These are phyloP conservation scores for Passer domesticus DNA, from an alignment of 2,113 vertebrate genomes.

Conservation along the genomic window DNA sequence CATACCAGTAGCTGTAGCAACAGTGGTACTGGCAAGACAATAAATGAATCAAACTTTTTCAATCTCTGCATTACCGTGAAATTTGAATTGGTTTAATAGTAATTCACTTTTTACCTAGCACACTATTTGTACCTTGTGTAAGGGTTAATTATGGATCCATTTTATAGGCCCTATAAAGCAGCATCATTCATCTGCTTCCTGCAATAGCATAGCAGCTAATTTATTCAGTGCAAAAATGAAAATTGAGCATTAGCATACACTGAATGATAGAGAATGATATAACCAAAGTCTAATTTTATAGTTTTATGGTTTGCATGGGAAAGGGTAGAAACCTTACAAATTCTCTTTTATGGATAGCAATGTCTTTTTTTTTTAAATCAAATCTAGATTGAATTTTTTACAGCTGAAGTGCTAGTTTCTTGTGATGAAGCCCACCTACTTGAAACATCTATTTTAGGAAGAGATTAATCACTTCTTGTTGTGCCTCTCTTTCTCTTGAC, in stretches of 20 bases:
- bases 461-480: constrained; percentile 16
- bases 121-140: background rate
- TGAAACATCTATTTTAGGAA: constrained; percentile 6
- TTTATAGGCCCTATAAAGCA: background rate
- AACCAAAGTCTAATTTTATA: background rate
- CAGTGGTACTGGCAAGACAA: background rate
- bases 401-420: background rate
- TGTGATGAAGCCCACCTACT: constrained; percentile 37
- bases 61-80: background rate
- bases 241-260: background rate
- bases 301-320: background rate
- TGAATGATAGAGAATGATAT: background rate
- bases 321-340: background rate
- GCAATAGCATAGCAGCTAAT: background rate
- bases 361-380: background rate
- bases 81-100: background rate
- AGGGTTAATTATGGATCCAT: background rate
- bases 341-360: background rate
- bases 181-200: background rate
- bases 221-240: background rate
- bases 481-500: background rate
- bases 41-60: background rate
- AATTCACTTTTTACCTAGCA: background rate
- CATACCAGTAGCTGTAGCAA: background rate
- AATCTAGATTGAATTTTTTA: background rate